Conservation (phyloP, 2,797 vertebrate genomes). For the Lepilemur septentrionalis region DNA sequence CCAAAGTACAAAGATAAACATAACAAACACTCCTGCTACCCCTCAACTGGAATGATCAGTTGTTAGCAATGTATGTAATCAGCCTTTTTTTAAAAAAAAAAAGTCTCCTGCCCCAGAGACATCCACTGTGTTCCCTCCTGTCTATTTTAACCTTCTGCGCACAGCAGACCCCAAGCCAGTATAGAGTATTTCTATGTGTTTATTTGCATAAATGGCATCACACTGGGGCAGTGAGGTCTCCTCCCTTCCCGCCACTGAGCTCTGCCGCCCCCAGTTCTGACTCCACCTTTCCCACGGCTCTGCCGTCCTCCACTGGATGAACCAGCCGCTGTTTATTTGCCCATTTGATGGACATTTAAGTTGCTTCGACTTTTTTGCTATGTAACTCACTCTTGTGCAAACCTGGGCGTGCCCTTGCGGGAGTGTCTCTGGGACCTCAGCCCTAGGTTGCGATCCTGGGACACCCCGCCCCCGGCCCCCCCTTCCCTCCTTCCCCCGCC, state of each 20-base stretch:
- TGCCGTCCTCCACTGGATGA: neutral
- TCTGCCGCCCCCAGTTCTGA: fast-evolving
- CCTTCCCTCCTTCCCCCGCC: fast-evolving
- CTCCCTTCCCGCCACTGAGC: too few relatives aligned
- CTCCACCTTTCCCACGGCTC: neutral
- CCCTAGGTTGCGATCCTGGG: fast-evolving
- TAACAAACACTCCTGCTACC: neutral
- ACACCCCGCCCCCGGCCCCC: fast-evolving
- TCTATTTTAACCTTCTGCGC: neutral
- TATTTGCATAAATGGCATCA: neutral
- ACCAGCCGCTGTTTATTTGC: fast-evolving
- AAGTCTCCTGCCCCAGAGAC: too few relatives aligned
- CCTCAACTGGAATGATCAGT: too few relatives aligned
- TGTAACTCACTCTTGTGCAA: neutral
- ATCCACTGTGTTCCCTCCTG: neutral
- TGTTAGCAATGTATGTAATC: neutral
- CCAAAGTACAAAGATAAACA: neutral
- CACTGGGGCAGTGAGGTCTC: neutral
- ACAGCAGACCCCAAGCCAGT: neutral
- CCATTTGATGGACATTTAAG: neutral
- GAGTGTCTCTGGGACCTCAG: neutral
- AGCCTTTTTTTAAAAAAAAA: neutral
- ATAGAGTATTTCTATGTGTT: neutral
- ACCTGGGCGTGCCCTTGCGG: neutral
- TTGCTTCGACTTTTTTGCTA: neutral